These are phyloP conservation scores for Stichodactyla mertensii DNA, from an alignment of 64 coral and sea anemone genomes.

Conservation along the genomic window DNA sequence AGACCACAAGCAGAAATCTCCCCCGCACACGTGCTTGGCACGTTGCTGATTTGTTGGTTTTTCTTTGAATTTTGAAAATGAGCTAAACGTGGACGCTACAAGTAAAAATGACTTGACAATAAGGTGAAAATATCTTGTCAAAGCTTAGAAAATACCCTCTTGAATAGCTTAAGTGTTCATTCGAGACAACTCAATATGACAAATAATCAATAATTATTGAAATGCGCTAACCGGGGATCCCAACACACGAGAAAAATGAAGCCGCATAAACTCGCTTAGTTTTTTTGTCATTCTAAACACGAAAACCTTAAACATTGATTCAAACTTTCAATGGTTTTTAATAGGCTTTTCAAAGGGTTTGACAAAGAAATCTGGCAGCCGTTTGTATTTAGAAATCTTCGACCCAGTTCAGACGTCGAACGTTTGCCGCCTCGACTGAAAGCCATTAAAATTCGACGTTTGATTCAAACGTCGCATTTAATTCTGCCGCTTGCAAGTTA, in stretches of 20 bases:
- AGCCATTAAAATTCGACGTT: too few relatives aligned
- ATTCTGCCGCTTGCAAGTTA: too few relatives aligned
- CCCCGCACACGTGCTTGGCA: constrained; percentile 9
- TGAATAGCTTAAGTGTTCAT: background rate
- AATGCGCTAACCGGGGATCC: background rate
- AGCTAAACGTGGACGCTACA: constrained; percentile 17
- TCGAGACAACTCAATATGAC: background rate
- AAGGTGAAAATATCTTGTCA: constrained; percentile 19
- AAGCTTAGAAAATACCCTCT: background rate
- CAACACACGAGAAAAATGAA: background rate
- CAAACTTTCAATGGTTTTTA: background rate
- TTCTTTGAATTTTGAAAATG: constrained; percentile 22
- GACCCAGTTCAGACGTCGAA: too few relatives aligned
- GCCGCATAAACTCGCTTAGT: background rate
- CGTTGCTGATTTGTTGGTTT: constrained; percentile 25
- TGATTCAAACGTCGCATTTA: too few relatives aligned
- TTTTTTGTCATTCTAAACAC: background rate
- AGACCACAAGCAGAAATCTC: background rate
- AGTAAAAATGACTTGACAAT: constrained; percentile 22
- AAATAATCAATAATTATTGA: background rate
- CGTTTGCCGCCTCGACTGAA: too few relatives aligned
- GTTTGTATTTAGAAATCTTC: background rate
- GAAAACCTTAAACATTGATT: background rate
- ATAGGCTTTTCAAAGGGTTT: background rate
- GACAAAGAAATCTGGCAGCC: background rate